Percentiles rank a stretch among this genome's conserved stretches.
Evolutionary conservation across 2,888 invertebrate genomes (phyloP).

Genomic region (Tipula helvola): DNA sequence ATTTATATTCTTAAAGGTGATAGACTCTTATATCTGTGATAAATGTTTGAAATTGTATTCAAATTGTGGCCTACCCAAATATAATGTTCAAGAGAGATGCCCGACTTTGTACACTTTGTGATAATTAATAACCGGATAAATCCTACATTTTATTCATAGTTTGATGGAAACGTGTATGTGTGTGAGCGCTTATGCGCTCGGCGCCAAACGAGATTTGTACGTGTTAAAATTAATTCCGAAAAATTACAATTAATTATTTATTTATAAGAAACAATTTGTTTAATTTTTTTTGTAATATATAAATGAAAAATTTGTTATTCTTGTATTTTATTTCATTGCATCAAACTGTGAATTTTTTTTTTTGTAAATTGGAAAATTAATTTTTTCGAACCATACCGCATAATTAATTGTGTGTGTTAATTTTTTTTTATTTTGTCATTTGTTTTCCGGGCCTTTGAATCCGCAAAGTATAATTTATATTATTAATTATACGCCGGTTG

Average conservation of each 20-base stretch:
- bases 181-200: not conserved
- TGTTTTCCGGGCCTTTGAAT: not conserved
- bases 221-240: not conserved
- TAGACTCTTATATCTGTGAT: not conserved
- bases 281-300: not conserved
- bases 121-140: not conserved
- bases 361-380: not conserved
- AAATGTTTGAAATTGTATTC: not conserved
- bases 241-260: not conserved
- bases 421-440: not conserved
- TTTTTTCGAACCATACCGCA: not conserved
- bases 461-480: not conserved
- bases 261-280: not conserved
- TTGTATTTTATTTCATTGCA: not conserved
- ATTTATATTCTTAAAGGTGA: not conserved
- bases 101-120: not conserved
- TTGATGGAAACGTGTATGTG: not conserved
- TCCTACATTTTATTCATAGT: not conserved
- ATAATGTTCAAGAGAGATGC: not conserved
- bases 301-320: not conserved
- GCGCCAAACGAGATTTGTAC: not conserved
- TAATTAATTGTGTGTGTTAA: not conserved
- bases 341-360: not conserved
- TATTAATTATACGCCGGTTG: not conserved
- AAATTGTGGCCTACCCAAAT: not conserved